Conservation (phyloP, 2,797 vertebrate species). For the Spinus olivaceus region DNA sequence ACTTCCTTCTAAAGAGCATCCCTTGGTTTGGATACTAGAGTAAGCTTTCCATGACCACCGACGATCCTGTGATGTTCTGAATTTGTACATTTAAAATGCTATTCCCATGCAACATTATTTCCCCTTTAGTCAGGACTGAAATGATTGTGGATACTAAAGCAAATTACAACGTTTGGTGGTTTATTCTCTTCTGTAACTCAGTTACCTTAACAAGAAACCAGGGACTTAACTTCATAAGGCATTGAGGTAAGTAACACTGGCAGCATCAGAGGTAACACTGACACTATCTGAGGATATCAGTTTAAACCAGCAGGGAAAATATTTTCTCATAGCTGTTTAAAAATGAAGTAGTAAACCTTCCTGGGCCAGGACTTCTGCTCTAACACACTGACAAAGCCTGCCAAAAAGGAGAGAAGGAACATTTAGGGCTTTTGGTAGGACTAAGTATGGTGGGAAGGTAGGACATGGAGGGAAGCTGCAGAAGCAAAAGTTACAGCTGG, state of each 20-base stretch:
- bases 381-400: neutral
- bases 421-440: neutral
- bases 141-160: neutral
- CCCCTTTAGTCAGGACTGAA: neutral
- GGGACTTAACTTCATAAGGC: neutral
- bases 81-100: neutral
- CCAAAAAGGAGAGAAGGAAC: neutral
- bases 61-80: neutral
- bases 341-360: neutral
- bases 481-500: neutral
- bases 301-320: neutral
- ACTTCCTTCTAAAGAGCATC: slow-evolving; percentile 13
- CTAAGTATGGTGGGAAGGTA: neutral
- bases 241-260: neutral
- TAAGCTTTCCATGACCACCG: neutral
- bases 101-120: neutral
- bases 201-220: neutral
- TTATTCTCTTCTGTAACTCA: neutral
- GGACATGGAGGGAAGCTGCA: neutral
- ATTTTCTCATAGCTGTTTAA: neutral
- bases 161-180: neutral
- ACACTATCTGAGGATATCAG: neutral
- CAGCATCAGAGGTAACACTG: neutral
- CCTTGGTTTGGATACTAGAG: neutral
- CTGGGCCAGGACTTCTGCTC: neutral